phyloP scores from a whole-genome alignment of 2,888 invertebrate species.

The Melolontha melolontha region DNA sequence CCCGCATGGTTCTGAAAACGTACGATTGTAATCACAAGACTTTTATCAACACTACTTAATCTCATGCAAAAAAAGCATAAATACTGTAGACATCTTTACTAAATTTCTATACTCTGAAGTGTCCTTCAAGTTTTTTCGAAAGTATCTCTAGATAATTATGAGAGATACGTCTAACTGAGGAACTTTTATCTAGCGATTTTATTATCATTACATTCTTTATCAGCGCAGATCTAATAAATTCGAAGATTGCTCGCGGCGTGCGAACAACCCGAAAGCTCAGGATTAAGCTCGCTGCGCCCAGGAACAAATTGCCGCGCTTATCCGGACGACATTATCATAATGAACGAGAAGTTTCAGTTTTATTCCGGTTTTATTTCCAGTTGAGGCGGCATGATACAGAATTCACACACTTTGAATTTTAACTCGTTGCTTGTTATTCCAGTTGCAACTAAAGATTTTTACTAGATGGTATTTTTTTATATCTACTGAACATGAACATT shows the following conservation, averaged over 20 bases:
- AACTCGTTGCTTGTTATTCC: no score
- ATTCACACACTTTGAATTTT: no score
- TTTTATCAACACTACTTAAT: no score
- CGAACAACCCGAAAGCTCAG: slow-evolving; percentile 30
- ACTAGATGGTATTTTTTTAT: no score
- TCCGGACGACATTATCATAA: slow-evolving; percentile 34
- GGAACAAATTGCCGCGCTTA: slow-evolving; percentile 33
- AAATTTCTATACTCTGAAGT: not conserved
- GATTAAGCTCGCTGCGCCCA: slow-evolving; percentile 25
- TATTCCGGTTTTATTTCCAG: slow-evolving; percentile 18
- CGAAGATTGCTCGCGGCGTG: slow-evolving; percentile 29
- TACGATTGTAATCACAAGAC: no score
- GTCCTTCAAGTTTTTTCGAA: slow-evolving; percentile 5
- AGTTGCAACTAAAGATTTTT: no score
- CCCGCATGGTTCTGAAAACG: no score
- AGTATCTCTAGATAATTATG: slow-evolving; percentile 32
- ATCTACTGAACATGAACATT: no score
- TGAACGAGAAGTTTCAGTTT: slow-evolving; percentile 31
- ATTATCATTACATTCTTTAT: slow-evolving; percentile 37
- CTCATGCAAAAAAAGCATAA: no score
- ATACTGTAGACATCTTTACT: no score
- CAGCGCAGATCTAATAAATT: slow-evolving; percentile 36
- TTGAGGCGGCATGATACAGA: not conserved
- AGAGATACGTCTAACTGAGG: slow-evolving; percentile 18
- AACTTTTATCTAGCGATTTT: slow-evolving; percentile 28